These are phyloP conservation scores for Chironex yamaguchii DNA, from an alignment of 30 jellyfish, hydroid and myxozoan species.

Conservation along the genomic window DNA sequence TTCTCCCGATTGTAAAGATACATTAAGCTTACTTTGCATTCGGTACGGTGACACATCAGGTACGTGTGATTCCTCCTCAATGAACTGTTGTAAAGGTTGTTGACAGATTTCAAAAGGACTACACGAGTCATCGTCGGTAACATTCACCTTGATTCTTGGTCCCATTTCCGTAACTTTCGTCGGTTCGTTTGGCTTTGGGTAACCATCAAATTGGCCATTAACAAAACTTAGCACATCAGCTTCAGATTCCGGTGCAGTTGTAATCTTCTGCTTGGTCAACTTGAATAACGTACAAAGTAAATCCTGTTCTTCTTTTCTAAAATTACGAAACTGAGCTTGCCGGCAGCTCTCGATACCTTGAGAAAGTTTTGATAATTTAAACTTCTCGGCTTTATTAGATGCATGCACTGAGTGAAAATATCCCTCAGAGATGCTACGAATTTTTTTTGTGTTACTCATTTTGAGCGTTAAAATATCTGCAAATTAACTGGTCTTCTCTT, in stretches of 20 bases:
- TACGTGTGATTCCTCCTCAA: not conserved
- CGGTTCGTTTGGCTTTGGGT: not conserved
- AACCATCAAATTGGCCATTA: not conserved
- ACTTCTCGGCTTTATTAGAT: slow-evolving; percentile 91
- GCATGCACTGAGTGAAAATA: slow-evolving; percentile 83
- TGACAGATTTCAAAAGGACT: not conserved
- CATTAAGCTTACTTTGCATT: not conserved
- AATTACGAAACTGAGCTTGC: slow-evolving; percentile 71
- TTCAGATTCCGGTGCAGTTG: not conserved
- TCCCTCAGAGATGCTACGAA: slow-evolving; percentile 80
- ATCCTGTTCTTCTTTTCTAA: slow-evolving; percentile 74
- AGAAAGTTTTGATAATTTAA: slow-evolving; percentile 65
- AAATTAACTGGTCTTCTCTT: too few species aligned
- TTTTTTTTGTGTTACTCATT: slow-evolving; percentile 9
- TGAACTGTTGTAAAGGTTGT: not conserved
- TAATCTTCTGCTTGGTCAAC: slow-evolving; percentile 17
- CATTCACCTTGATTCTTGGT: not conserved
- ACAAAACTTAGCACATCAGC: not conserved
- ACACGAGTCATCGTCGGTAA: not conserved
- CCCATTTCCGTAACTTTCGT: not conserved
- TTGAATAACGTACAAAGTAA: slow-evolving; percentile 50
- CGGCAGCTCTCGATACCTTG: slow-evolving; percentile 93
- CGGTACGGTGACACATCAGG: not conserved
- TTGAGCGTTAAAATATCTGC: too few species aligned
- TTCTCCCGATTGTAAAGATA: not conserved